Base-by-base conservation (phyloP, 2,797 vertebrate genomes). In the Serranus cabrilla region DNA sequence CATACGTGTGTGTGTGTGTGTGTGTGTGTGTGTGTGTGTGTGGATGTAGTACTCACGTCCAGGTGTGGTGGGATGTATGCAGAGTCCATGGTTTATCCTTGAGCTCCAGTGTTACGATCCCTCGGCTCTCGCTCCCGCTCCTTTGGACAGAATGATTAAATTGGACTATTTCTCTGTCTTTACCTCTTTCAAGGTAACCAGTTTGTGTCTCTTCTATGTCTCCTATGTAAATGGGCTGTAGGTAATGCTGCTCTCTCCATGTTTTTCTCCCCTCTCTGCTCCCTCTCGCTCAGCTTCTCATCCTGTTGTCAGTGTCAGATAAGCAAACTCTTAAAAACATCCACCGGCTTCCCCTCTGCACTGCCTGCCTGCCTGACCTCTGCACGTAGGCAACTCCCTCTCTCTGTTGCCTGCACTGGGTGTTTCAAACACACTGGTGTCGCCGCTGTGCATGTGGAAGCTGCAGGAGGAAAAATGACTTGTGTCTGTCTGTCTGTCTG, bases 71-170 rank as follows among this genome's bases (percentile, higher is more conserved):
- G 89, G 92, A 91, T 93, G 89, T 94, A 93, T 93, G 89, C 93
- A 96, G 95, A 94, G 94, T 96, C 95, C 95, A 96, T 96, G 95
- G 94, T 91, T 95, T 95, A 92, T 94, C 93, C 93, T 95, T 95
- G 89, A 94, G 94, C 94, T 96, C 95, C 95, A 96, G 95, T 86
- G 94, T 96, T 95, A 95, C 91, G 91, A 91, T 94, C 92, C 93
- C 93, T 90, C 87, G 87, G 87, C 92, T 94, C 93, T 88, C 84
- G 72, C 91, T 94, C 85, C 79, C 85, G 70, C 90, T 92, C 78
- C 90, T 89, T 90, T 80, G 83, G 86, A 92, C 86, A 89, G 85
- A 91, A 80, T 86, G 80, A 89, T 88, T 80, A 84, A 82, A 80
- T 85, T 91, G 74, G 81, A 88, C 88, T 76, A 39, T 85, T 90